Percentiles rank a stretch among this genome's conserved stretches.
phyloP scores from a whole-genome alignment of 2,797 vertebrate genomes.

The Masticophis lateralis region DNA sequence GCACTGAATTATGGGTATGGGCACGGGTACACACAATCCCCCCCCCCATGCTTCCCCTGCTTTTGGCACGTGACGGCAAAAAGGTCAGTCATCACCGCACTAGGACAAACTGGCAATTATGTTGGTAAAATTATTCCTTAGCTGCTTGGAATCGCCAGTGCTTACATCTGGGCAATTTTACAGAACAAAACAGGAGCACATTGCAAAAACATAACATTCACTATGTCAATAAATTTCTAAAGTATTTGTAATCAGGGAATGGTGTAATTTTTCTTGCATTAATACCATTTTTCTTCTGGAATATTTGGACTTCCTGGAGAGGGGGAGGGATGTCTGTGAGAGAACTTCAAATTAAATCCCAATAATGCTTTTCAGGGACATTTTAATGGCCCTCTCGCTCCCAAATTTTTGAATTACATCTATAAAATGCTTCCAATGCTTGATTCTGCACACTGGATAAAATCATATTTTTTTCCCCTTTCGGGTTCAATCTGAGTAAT shows the following conservation, averaged over 20 bases:
- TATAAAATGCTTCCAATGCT: neutral
- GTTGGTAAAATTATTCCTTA: neutral
- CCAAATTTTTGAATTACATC: neutral
- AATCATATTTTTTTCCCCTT: neutral
- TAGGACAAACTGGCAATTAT: neutral
- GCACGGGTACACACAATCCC: rapidly evolving
- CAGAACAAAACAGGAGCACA: neutral
- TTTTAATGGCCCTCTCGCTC: neutral
- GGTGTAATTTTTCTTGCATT: neutral
- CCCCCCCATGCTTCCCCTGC: no score
- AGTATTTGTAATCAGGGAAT: neutral
- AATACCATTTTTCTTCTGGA: neutral
- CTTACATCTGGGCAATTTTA: neutral
- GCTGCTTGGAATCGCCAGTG: neutral
- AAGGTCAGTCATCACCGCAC: no score
- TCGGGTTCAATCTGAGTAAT: neutral
- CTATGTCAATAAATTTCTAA: neutral
- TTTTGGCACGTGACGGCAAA: no score
- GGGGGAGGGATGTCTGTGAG: neutral
- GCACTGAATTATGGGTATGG: no score
- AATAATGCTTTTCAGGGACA: no score
- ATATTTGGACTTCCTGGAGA: neutral
- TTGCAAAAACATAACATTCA: neutral
- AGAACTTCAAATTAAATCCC: neutral
- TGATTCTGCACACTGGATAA: neutral